Percentiles rank a stretch among this genome's conserved stretches.
Evolutionary conservation across 2,888 invertebrate genomes (phyloP).

Genomic region (Lacanobia wlatinum): DNA sequence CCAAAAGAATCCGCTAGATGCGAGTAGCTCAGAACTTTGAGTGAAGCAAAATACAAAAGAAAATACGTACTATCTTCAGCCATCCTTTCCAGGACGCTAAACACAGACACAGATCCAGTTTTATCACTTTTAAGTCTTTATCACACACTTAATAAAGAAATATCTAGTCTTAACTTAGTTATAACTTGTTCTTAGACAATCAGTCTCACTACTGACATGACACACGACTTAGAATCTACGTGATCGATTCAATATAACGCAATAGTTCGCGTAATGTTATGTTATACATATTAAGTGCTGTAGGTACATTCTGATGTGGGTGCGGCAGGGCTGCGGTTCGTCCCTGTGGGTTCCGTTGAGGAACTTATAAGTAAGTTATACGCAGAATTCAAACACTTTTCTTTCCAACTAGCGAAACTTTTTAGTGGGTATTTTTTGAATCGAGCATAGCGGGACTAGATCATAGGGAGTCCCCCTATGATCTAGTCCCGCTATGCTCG

Average conservation of each 20-base stretch:
- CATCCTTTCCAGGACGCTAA: conserved; percentile 7
- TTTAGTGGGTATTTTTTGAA: no score
- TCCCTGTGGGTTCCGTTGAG: conserved; percentile 16
- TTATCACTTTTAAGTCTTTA: conserved; percentile 17
- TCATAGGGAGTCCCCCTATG: no score
- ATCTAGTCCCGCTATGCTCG: no score
- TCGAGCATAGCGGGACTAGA: no score
- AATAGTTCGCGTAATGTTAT: conserved; percentile 37
- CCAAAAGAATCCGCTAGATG: no score
- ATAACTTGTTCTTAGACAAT: conserved; percentile 18
- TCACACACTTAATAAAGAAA: conserved; percentile 18
- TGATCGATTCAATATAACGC: conserved; percentile 48
- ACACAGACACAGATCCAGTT: conserved; percentile 20
- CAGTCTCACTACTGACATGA: conserved; percentile 30
- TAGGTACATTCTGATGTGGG: conserved; percentile 40
- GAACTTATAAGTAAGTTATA: no score
- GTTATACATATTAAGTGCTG: conserved; percentile 36
- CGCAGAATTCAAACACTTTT: no score
- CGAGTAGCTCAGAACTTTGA: no score
- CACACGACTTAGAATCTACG: conserved; percentile 23
- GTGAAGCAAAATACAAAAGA: neutral
- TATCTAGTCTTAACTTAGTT: conserved; percentile 1
- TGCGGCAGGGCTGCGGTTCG: neutral
- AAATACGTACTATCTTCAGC: conserved; percentile 34
- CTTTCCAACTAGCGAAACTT: no score